Percentiles rank a stretch among this genome's conserved stretches.
Conservation (phyloP, 92 coral and sea anemone genomes). For the Phenganax marumi region DNA sequence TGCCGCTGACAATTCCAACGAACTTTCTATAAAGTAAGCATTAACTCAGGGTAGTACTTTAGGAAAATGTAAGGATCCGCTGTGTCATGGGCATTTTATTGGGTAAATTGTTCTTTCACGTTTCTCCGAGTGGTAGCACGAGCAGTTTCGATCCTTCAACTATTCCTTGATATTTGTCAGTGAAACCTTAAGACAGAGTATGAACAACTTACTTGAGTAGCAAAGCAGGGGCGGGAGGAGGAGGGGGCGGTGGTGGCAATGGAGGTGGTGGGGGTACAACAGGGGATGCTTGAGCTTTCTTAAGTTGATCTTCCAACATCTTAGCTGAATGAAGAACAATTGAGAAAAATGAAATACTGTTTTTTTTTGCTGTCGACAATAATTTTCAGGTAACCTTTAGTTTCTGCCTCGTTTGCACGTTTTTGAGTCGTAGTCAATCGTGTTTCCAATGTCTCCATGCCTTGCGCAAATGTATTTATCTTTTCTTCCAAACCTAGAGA, state of each 20-base stretch:
- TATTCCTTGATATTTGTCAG: slow-evolving; percentile 1
- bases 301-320: slow-evolving; percentile 41
- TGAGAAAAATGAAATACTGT: neutral
- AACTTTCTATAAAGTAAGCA: slow-evolving; percentile 14
- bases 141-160: neutral
- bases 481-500: slow-evolving; percentile 60
- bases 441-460: slow-evolving; percentile 76
- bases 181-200: neutral
- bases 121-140: neutral
- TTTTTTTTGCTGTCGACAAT: neutral
- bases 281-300: slow-evolving; percentile 18
- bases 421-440: slow-evolving; percentile 69
- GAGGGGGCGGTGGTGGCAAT: slow-evolving; percentile 75
- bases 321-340: slow-evolving; percentile 11
- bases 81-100: no score
- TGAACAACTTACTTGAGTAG: slow-evolving; percentile 67
- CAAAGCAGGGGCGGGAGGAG: slow-evolving; percentile 63
- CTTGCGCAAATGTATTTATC: slow-evolving; percentile 70
- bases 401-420: slow-evolving; percentile 68
- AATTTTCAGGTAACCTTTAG: slow-evolving; percentile 52
- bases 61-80: no score
- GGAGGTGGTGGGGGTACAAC: slow-evolving; percentile 65
- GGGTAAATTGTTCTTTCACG: no score
- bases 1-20: slow-evolving; percentile 21
- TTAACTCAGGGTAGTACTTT: no score